phyloP scores from a whole-genome alignment of 2,113 vertebrate species.

The Felis chaus region DNA sequence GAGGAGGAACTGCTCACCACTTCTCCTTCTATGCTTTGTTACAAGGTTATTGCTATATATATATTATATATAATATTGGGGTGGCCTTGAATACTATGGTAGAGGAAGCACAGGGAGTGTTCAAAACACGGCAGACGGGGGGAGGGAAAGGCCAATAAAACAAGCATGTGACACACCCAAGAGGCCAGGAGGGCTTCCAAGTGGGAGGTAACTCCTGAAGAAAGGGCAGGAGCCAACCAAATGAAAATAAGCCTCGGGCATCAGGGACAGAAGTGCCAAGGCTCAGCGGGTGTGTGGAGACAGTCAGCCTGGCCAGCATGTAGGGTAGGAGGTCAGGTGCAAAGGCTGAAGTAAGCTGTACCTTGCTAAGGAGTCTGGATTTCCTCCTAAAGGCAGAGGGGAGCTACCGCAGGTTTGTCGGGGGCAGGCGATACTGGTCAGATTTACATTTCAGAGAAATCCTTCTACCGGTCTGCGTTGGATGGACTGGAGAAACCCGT shows the following conservation, averaged over 20 bases:
- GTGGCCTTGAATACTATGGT: not conserved
- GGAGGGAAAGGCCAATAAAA: too few relatives aligned
- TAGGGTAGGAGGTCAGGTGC: not conserved
- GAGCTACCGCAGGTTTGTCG: not conserved
- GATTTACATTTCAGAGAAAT: not conserved
- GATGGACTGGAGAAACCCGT: not conserved
- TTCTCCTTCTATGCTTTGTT: not conserved
- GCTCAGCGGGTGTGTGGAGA: not conserved
- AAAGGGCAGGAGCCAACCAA: not conserved
- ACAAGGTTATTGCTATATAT: too few relatives aligned
- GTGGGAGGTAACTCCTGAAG: not conserved
- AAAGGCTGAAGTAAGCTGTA: not conserved
- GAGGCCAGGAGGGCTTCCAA: not conserved
- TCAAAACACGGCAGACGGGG: not conserved
- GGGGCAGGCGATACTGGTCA: not conserved
- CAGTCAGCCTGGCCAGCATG: fast-evolving
- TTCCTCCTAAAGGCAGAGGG: not conserved
- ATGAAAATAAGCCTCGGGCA: not conserved
- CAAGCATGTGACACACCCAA: not conserved
- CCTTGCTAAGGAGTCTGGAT: not conserved
- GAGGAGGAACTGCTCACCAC: not conserved
- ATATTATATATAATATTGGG: not conserved
- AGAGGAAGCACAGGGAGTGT: not conserved
- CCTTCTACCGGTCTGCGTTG: not conserved
- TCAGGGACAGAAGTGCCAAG: not conserved